These are phyloP conservation scores for Heliconius erato DNA, from an alignment of 2,888 invertebrate genomes.

Conservation along the genomic window DNA sequence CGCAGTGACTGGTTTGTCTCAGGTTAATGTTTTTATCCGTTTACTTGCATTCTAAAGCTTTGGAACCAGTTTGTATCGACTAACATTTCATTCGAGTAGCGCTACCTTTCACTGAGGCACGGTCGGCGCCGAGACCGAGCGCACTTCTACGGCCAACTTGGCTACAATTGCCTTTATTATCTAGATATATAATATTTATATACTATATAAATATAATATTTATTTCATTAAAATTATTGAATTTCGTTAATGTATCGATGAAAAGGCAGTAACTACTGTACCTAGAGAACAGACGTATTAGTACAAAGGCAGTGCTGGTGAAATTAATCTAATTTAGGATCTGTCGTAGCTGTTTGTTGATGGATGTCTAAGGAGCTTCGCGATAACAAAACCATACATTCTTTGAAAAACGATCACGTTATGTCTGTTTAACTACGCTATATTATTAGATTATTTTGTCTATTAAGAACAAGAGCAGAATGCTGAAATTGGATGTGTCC, in stretches of 20 bases:
- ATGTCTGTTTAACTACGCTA: neutral
- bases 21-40: conserved; percentile 82
- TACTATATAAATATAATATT: neutral
- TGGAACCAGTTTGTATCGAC: conserved; percentile 80
- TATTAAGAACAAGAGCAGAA: neutral
- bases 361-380: no score
- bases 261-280: no score
- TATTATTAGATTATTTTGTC: neutral
- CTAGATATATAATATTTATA: neutral
- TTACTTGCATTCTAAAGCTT: conserved; percentile 84
- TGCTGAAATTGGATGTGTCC: no score
- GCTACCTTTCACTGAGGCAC: conserved; percentile 80
- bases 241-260: neutral
- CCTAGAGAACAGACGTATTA: no score
- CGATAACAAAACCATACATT: no score
- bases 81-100: conserved; percentile 74
- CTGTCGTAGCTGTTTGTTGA: neutral
- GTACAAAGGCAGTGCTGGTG: neutral
- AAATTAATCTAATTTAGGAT: neutral
- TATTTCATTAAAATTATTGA: neutral
- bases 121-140: conserved; percentile 64
- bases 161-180: neutral
- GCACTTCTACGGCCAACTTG: neutral
- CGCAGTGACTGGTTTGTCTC: conserved; percentile 80
- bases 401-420: no score